A percentile compares a stretch with the other conserved stretches of the same genome.
These are phyloP conservation scores for Neogale vison DNA, from an alignment of 2,113 vertebrate species.

Conservation along the genomic window DNA sequence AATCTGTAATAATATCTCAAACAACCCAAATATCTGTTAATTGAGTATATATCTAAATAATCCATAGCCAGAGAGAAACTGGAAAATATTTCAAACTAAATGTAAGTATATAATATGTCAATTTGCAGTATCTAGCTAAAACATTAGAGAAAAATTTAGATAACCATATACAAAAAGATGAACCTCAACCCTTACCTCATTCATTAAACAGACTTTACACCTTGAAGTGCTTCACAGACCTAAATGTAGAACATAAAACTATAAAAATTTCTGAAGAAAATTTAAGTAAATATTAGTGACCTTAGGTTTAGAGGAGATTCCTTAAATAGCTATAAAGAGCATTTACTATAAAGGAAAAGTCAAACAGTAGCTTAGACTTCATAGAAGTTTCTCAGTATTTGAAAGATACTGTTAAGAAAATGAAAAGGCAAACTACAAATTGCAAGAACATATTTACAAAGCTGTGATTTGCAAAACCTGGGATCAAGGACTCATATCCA, in stretches of 20 bases:
- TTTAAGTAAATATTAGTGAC: not conserved
- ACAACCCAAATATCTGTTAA: not conserved
- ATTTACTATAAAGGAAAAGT: not conserved
- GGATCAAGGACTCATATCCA: not conserved
- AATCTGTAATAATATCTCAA: constrained; percentile 16
- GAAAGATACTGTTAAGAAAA: constrained; percentile 13
- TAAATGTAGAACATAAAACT: not conserved
- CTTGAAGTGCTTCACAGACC: not conserved
- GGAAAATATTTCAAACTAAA: constrained; percentile 23
- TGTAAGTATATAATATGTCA: not conserved
- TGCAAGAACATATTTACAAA: not conserved
- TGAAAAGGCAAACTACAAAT: not conserved
- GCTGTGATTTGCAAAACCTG: not conserved
- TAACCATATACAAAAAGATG: not conserved
- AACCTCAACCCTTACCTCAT: not conserved
- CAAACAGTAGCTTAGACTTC: not conserved
- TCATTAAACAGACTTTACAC: not conserved
- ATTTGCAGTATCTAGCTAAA: not conserved
- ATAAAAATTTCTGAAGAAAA: not conserved
- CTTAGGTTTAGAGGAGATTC: constrained; percentile 4
- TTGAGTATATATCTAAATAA: constrained; percentile 20
- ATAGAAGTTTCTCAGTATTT: not conserved
- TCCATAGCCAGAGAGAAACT: not conserved
- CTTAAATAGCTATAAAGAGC: not conserved
- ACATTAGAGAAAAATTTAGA: not conserved